Conservation (phyloP, 2,113 vertebrate species). For the Megalops atlanticus region DNA sequence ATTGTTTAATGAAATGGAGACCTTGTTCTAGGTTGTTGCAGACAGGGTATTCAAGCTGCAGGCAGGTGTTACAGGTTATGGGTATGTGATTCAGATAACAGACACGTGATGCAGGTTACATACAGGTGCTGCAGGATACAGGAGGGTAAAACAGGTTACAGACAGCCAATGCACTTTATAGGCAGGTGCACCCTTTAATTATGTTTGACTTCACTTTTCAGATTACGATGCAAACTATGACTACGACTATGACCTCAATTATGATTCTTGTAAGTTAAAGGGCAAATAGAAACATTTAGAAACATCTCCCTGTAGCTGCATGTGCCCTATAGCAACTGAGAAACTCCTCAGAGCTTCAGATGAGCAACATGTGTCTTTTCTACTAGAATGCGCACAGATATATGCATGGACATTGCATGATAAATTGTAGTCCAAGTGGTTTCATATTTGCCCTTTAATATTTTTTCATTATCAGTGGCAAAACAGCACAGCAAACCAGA, state of each 20-base stretch:
- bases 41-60: no score
- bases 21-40: no score
- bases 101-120: neutral
- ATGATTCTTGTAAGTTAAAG: slow-evolving; percentile 64
- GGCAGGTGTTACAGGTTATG: neutral
- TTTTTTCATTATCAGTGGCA: neutral
- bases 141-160: neutral
- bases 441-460: neutral
- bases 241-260: slow-evolving; percentile 67
- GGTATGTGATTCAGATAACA: neutral
- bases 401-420: neutral
- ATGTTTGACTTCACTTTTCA: slow-evolving; percentile 39
- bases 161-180: no score
- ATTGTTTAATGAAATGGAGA: neutral
- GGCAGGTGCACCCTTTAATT: neutral
- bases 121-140: neutral
- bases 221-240: slow-evolving; percentile 67
- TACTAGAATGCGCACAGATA: no score
- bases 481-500: neutral
- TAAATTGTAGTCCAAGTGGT: neutral
- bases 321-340: no score
- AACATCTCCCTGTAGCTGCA: no score
- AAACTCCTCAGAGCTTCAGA: no score
- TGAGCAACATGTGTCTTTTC: no score
- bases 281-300: neutral